Base-by-base conservation (phyloP, 2,797 vertebrate genomes). In the Danionella dracula region DNA sequence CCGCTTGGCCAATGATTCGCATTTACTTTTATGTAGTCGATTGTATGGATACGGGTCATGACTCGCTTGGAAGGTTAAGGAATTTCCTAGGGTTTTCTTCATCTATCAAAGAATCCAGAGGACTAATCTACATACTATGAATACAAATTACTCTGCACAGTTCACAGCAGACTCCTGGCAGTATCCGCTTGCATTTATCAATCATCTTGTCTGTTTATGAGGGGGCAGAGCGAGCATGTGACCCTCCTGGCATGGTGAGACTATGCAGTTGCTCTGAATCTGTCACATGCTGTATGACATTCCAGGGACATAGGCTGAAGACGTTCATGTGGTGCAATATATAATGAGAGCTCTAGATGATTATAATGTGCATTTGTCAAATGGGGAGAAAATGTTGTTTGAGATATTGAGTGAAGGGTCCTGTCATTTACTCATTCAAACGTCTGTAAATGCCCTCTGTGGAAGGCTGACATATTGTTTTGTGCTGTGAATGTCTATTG, bases 121-220 rank as follows among this genome's bases (percentile, higher is more conserved):
- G 58, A 71, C 75, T 83, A 72, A 83, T 84, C 76, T 82, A 60
- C 78, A 79, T 80, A 77, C 69, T 68, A 80, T 82, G 81, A 82
- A 85, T 83, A 82, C 27, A 81, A 73, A 73, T 79, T n/a, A 62
- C 71, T 75, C 48, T 48, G 60, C 67, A 72, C 56, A 48, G 71
- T 70, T 62, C 74, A 68, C 71, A 27, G 45, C 8, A 45, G 65
- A 50, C 66, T 27, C 40, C 54, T 58, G 27, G 45, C 60, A 64
- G 34, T 57, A 60, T 37, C 54, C 11, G 5, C 16, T 32, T 66
- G 60, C 67, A 34, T 67, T 40, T 73, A 59, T 66, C 74, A 72
- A 70, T 77, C 46, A 60, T 45, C 62, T 66, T 68, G 42, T 37
- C 59, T 21, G 32, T 66, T 71, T 37, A 27, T 44, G 40, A 56